Evolutionary conservation across 2,888 invertebrate genomes (phyloP).

Genomic region (Drosophila buzzatii): DNA sequence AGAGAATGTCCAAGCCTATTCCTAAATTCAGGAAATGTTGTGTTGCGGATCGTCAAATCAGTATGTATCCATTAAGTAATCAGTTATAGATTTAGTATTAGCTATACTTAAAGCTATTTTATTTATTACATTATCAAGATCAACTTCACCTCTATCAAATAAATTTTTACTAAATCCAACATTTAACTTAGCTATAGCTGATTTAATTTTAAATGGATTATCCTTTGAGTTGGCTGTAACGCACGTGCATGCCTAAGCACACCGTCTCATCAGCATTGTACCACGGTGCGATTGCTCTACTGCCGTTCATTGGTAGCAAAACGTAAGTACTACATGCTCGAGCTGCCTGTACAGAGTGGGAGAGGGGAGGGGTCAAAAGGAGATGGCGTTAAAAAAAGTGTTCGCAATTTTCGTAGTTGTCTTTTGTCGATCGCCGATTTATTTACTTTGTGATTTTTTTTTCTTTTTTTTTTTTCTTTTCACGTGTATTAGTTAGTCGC

Average conservation of each 20-base stretch:
- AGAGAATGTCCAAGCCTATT: neutral
- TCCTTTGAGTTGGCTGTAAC: neutral
- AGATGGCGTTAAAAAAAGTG: constrained; percentile 50
- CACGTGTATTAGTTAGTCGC: constrained; percentile 56
- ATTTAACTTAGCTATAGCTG: neutral
- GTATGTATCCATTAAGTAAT: too few species aligned
- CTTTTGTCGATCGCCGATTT: constrained; percentile 65
- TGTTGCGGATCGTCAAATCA: neutral
- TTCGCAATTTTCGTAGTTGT: constrained; percentile 68
- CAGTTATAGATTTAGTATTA: too few species aligned
- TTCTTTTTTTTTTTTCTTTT: constrained; percentile 29
- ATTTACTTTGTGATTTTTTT: constrained; percentile 36
- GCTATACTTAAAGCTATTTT: too few species aligned
- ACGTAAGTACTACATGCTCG: constrained; percentile 49
- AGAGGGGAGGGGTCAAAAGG: constrained; percentile 28
- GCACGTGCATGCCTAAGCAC: neutral
- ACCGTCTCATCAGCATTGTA: neutral
- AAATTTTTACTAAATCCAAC: neutral
- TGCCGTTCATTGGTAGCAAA: constrained; percentile 52
- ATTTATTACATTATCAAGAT: neutral
- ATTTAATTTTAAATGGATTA: neutral
- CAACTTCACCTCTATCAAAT: neutral
- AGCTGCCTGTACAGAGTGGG: neutral
- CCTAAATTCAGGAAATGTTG: neutral
- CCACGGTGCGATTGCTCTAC: constrained; percentile 52